These are phyloP conservation scores for Sesamia inferens DNA, from an alignment of 2,888 invertebrate genomes.

Conservation along the genomic window DNA sequence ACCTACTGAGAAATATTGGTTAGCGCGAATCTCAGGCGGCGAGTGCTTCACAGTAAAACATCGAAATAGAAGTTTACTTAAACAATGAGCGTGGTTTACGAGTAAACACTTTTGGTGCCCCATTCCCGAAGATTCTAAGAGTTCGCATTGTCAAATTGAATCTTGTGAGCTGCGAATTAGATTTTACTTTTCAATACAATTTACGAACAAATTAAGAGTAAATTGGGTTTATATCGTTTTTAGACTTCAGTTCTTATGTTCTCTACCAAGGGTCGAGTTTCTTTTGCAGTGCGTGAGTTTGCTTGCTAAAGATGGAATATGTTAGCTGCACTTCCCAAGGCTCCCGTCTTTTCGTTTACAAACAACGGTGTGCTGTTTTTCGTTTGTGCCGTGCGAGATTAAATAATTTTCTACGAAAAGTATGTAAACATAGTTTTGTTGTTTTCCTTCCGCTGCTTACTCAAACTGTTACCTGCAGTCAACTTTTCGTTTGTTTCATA, in stretches of 20 bases:
- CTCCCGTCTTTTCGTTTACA: conserved; percentile 82
- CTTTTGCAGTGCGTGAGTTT: conserved; percentile 35
- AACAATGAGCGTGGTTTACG: conserved; percentile 88
- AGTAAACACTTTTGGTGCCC: conserved; percentile 83
- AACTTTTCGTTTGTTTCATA: conserved; percentile 36
- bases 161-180: conserved; percentile 66
- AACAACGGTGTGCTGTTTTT: conserved; percentile 84
- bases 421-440: conserved; percentile 74
- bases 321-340: conserved; percentile 86
- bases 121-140: conserved; percentile 75
- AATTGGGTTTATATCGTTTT: conserved; percentile 62
- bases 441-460: conserved; percentile 67
- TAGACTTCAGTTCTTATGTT: conserved; percentile 62
- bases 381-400: conserved; percentile 79
- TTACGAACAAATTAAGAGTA: conserved; percentile 51
- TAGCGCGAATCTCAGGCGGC: conserved; percentile 76
- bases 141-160: conserved; percentile 64
- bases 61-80: conserved; percentile 88
- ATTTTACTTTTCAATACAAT: conserved; percentile 61
- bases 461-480: conserved; percentile 30
- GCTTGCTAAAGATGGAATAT: conserved; percentile 80
- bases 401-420: conserved; percentile 83
- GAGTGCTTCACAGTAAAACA: conserved; percentile 82
- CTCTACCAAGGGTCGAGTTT: conserved; percentile 66
- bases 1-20: conserved; percentile 78